Percentiles rank a stretch among this genome's conserved stretches.
phyloP scores from a whole-genome alignment of 2,113 vertebrate species.

The Takifugu bimaculatus region DNA sequence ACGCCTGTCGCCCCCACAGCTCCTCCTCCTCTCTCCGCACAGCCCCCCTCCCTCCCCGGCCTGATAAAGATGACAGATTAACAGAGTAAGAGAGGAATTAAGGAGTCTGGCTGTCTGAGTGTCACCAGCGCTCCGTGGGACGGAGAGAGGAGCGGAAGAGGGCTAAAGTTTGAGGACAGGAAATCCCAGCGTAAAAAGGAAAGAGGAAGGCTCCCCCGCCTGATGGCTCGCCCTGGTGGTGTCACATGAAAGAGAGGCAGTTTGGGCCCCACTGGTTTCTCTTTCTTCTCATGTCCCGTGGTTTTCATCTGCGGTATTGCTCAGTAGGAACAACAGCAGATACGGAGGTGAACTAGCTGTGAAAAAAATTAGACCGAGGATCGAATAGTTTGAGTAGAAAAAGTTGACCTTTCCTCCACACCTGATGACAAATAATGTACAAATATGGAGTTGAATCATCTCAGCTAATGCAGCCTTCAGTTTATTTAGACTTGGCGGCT shows the following conservation, averaged over 20 bases:
- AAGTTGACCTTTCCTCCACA: slow-evolving; percentile 1
- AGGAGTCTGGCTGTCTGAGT: slow-evolving; percentile 89
- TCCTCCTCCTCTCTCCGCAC: slow-evolving; percentile 49
- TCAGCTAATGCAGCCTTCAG: no score
- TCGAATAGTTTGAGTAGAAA: slow-evolving; percentile 6
- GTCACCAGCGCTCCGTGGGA: slow-evolving; percentile 74
- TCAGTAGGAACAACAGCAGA: slow-evolving; percentile 26
- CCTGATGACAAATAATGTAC: no score
- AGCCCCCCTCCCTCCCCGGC: slow-evolving; percentile 69
- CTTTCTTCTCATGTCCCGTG: slow-evolving; percentile 33
- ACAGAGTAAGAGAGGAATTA: slow-evolving; percentile 96
- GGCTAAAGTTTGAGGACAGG: slow-evolving; percentile 61
- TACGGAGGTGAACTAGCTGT: slow-evolving; percentile 8
- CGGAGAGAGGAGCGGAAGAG: slow-evolving; percentile 52
- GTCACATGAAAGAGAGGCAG: slow-evolving; percentile 55
- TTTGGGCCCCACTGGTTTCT: slow-evolving; percentile 49
- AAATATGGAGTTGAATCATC: no score
- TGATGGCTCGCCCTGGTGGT: slow-evolving; percentile 42
- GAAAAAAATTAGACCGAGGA: slow-evolving; percentile 12
- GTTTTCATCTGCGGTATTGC: slow-evolving; percentile 44
- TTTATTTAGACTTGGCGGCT: neutral
- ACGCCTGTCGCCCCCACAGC: slow-evolving; percentile 77
- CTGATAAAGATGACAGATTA: slow-evolving; percentile 99
- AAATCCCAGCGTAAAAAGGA: slow-evolving; percentile 39
- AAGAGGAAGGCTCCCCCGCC: slow-evolving; percentile 41